Base-by-base conservation (phyloP, 2,888 invertebrate species). In the Drosophila atripex region DNA sequence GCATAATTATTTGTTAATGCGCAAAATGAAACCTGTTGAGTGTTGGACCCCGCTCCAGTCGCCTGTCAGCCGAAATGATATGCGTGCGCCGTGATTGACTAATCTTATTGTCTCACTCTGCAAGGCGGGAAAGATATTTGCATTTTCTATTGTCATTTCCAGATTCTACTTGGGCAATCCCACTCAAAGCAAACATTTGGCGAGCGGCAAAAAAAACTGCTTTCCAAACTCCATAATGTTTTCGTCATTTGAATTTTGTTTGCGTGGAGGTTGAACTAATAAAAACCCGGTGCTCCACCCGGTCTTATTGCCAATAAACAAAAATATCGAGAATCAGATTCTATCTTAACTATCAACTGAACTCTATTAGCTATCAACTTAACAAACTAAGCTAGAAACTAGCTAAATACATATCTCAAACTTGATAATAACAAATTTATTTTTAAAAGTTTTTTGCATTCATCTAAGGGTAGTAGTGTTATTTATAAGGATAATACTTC, bases 71-170 rank as follows among this genome's bases (percentile, higher is more conserved):
- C 51, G 16, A 61, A 70, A 70, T 70, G 70, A 61, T 55, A 69
- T 69, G 69, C 69, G 59, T 60, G 47, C 11, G 46, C 45, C 63
- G 41, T 70, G 71, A 70, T 70, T 70, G 63, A 70, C 70, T 70
- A 70, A 70, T 70, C 63, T 53, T 51, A 70, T 70, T 70, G 71
- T 70, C 61, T 55, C 30, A 30, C 47, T 28, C 39, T 23, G 53
- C 9, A 18, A 14, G 46, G 6, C 54, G 23, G 32, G 38, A 54
- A 54, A 50, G 45, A 25, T 35, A 80, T 78, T 78, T 59, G 65
- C 75, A 78, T 80, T 72, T 72, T 80, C 77, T 71, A 76, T 84
- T 78, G 70, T 80, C 28, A 49, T 53, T 38, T 46, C 53, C 60
- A 65, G 50, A 70, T 71, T 78, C 61, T 71, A 68, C 53, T 70